Conservation (phyloP, 2,113 vertebrate genomes). For the Neotragus moschatus region DNA sequence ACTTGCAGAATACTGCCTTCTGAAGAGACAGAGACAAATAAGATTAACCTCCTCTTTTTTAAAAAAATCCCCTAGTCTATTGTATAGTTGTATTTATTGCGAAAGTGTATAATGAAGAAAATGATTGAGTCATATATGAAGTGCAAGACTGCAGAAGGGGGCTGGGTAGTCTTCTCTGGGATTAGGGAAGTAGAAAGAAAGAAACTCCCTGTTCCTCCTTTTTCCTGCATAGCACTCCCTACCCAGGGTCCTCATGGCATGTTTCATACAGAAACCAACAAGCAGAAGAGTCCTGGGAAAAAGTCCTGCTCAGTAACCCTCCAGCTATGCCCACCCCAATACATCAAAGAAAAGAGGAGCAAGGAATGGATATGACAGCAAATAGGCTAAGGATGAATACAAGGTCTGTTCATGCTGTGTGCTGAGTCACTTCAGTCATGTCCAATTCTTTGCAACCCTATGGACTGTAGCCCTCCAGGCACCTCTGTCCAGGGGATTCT, state of each 20-base stretch:
- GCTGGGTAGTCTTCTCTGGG: not conserved
- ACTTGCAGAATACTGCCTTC: not conserved
- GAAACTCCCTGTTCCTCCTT: not conserved
- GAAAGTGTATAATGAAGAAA: not conserved
- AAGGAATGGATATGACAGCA: not conserved
- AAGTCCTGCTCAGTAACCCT: no score
- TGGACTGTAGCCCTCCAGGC: not conserved
- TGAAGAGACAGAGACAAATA: not conserved
- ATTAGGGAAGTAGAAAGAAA: not conserved
- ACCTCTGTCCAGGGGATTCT: not conserved
- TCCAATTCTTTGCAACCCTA: accelerated
- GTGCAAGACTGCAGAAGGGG: not conserved
- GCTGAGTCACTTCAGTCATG: not conserved
- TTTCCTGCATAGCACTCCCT: not conserved
- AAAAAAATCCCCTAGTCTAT: not conserved
- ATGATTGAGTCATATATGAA: not conserved
- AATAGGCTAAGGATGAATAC: not conserved
- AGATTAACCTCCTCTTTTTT: not conserved
- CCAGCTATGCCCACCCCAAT: accelerated
- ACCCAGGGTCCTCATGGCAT: not conserved
- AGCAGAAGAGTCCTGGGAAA: not conserved
- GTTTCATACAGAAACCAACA: not conserved
- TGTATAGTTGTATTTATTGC: not conserved
- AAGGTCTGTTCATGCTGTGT: not conserved
- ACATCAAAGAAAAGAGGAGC: not conserved